phyloP scores from a whole-genome alignment of 2,888 invertebrate species.

The Priocnemis perturbator region DNA sequence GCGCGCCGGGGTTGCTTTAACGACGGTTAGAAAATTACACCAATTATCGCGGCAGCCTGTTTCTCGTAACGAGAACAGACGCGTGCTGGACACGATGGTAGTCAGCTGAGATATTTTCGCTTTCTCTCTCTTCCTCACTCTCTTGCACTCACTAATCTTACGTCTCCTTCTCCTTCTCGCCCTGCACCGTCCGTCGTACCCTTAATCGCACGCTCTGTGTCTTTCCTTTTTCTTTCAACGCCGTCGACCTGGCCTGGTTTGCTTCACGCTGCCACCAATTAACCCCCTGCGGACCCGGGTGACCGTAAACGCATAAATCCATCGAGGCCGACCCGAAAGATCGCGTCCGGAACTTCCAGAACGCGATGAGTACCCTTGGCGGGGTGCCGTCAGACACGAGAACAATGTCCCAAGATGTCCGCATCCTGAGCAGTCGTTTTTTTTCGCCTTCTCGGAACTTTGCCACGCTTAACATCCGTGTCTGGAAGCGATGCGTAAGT shows the following conservation, averaged over 20 bases:
- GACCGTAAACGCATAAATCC: slow-evolving; percentile 66
- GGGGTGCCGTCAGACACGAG: slow-evolving; percentile 48
- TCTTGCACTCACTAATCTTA: too few species aligned
- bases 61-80: slow-evolving; percentile 20
- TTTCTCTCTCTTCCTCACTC: too few species aligned
- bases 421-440: slow-evolving; percentile 45
- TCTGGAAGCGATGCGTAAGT: neutral
- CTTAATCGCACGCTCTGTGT: too few species aligned
- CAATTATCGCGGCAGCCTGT: slow-evolving; percentile 37
- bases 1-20: slow-evolving; percentile 8
- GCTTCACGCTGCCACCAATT: slow-evolving; percentile 65
- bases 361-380: slow-evolving; percentile 62
- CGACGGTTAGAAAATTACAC: slow-evolving; percentile 33
- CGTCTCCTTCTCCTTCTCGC: too few species aligned
- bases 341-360: slow-evolving; percentile 41
- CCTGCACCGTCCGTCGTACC: too few species aligned
- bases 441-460: slow-evolving; percentile 24
- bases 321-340: slow-evolving; percentile 37
- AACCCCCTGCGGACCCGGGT: slow-evolving; percentile 58
- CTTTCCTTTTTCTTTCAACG: neutral
- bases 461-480: slow-evolving; percentile 29
- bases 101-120: neutral
- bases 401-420: slow-evolving; percentile 43
- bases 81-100: neutral
- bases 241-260: slow-evolving; percentile 30